These are phyloP conservation scores for Vulpes ferrilata DNA, from an alignment of 2,113 vertebrate genomes.

Conservation along the genomic window DNA sequence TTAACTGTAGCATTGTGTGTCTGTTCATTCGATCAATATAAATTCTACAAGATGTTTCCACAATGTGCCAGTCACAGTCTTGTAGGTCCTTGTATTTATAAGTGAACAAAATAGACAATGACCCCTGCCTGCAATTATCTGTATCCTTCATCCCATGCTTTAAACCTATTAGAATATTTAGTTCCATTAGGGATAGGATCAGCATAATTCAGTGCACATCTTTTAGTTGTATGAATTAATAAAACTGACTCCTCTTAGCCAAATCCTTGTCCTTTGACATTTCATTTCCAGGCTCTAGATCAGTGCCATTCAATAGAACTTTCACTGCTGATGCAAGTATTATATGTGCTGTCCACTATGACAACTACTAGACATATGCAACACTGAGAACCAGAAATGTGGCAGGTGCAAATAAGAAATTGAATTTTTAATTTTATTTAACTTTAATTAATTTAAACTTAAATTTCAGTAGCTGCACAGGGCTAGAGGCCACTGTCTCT, in stretches of 20 bases:
- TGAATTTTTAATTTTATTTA: background rate
- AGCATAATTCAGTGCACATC: background rate
- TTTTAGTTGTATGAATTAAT: background rate
- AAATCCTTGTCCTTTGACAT: background rate
- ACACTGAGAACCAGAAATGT: background rate
- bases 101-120: background rate
- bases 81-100: background rate
- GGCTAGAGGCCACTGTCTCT: background rate
- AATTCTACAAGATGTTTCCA: background rate
- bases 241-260: background rate
- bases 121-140: background rate
- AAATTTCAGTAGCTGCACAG: background rate
- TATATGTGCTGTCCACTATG: background rate
- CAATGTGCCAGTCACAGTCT: background rate
- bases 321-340: background rate
- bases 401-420: background rate
- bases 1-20: background rate
- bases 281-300: background rate
- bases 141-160: background rate
- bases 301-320: background rate
- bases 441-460: slow-evolving; percentile 2
- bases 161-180: background rate
- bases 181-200: background rate
- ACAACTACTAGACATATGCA: background rate
- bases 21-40: background rate